These are phyloP conservation scores for Sebastolobus altivelis DNA, from an alignment of 2,797 vertebrate species.

Conservation along the genomic window DNA sequence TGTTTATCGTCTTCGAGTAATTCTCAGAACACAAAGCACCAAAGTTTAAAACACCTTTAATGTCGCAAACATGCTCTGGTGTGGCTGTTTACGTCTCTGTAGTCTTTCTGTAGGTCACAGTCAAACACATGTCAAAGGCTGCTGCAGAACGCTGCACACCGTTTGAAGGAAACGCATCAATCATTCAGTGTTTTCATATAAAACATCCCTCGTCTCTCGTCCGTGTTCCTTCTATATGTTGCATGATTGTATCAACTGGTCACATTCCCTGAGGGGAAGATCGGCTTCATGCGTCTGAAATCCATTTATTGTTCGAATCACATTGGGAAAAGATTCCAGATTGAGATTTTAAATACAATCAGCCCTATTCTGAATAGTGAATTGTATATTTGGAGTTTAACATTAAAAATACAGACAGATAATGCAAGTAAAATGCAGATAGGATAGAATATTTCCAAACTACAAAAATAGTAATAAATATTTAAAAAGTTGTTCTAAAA, in stretches of 20 bases:
- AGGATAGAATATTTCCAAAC: neutral
- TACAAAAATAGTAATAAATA: neutral
- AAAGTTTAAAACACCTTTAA: constrained; percentile 33
- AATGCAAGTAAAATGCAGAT: neutral
- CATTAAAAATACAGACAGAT: neutral
- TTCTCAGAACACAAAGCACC: constrained; percentile 2
- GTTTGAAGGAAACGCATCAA: constrained; percentile 46
- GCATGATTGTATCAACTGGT: constrained; percentile 21
- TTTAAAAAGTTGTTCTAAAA: constrained; percentile 19
- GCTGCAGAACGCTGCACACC: constrained; percentile 25
- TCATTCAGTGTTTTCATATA: constrained; percentile 55
- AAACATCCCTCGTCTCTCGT: constrained; percentile 14
- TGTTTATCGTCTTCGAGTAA: neutral
- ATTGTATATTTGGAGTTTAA: constrained; percentile 15
- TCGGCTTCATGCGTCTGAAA: neutral
- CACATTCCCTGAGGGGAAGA: neutral
- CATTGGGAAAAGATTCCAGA: neutral
- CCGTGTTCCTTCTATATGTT: constrained; percentile 34
- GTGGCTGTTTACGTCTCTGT: constrained; percentile 12
- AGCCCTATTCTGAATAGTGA: neutral
- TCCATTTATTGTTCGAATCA: constrained; percentile 11
- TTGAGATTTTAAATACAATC: neutral
- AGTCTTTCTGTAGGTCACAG: constrained; percentile 18
- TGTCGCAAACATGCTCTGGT: constrained; percentile 8
- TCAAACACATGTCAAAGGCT: constrained; percentile 31